Evolutionary conservation across 2,113 vertebrate genomes (phyloP), one percentile per base, ranked within the genome.

Genomic region (Leptobrachium leishanense): DNA sequence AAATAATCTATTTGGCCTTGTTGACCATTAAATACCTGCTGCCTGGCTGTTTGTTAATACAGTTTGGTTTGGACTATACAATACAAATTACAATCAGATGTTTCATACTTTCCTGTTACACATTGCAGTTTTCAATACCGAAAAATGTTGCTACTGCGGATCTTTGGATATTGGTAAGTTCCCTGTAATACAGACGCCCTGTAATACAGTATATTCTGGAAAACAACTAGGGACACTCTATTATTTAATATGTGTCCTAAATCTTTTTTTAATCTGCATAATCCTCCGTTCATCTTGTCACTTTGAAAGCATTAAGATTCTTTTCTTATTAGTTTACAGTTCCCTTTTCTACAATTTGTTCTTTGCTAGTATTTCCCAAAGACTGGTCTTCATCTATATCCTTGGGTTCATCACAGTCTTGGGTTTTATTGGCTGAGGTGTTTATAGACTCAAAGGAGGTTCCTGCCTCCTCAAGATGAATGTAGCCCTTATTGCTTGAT

Each of bases 401-500:
- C 3, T 83, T 62, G 12, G 54, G 10, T 46, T 81, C 89, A 46
- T 76, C 82, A 82, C 87, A 89, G 84, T 90, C 92, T 72, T 85
- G 90, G 83, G 75, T 88, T 85, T 85, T 79, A 77, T 89, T 82
- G 15, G 82, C 84, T 72, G 83, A 71, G 3, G 85, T 86, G 84
- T 91, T 92, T 10, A 93, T 84, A 40, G 93, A 93, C 84, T 97
- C 94, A 81, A 93, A 88, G 65, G 95, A 97, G 85, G 96, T 94
- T 72, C 94, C 94, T 42, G 92, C 90, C 82, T 97, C 95, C 84
- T 89, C 90, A 86, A 97, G 89, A 55, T 95, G 95, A 82, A 92
- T 92, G 91, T 98, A 98, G 93, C 97, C 95, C 94, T 96, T 97
- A 90, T 94, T 95, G 92, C 95, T 90, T 75, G 91, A 87, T 66